Conservation (phyloP, 2,797 vertebrate species). For the Chromis chromis region DNA sequence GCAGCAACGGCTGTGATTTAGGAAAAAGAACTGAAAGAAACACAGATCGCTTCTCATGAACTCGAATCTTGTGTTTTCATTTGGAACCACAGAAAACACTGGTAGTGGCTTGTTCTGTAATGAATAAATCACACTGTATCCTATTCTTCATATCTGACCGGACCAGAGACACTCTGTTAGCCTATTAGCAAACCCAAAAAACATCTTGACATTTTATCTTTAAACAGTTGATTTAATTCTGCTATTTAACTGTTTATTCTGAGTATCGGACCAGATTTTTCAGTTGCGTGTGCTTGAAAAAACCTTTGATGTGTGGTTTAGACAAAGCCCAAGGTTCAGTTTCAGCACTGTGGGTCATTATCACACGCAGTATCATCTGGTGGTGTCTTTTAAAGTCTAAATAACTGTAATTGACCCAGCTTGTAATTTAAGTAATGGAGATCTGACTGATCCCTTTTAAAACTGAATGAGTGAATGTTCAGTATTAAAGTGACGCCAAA, state of each 20-base stretch:
- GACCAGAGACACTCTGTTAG: neutral
- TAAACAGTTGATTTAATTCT: neutral
- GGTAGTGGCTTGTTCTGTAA: neutral
- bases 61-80: neutral
- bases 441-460: too few relatives aligned
- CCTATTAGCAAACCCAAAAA: neutral
- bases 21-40: neutral
- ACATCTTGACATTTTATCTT: constrained; percentile 9
- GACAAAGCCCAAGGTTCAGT: too few relatives aligned
- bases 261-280: too few relatives aligned
- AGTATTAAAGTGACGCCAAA: too few relatives aligned
- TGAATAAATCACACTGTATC: neutral
- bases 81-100: constrained; percentile 1
- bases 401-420: too few relatives aligned
- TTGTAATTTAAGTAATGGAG: too few relatives aligned
- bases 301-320: too few relatives aligned
- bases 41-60: constrained; percentile 1
- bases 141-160: neutral
- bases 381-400: too few relatives aligned
- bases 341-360: too few relatives aligned
- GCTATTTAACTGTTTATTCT: neutral
- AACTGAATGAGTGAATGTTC: too few relatives aligned
- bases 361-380: too few relatives aligned
- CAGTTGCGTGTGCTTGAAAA: too few relatives aligned
- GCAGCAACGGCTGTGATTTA: neutral